Evolutionary conservation across 1,140 invertebrate genomes (phyloP).

Genomic region (Tetramorium parvispinum): DNA sequence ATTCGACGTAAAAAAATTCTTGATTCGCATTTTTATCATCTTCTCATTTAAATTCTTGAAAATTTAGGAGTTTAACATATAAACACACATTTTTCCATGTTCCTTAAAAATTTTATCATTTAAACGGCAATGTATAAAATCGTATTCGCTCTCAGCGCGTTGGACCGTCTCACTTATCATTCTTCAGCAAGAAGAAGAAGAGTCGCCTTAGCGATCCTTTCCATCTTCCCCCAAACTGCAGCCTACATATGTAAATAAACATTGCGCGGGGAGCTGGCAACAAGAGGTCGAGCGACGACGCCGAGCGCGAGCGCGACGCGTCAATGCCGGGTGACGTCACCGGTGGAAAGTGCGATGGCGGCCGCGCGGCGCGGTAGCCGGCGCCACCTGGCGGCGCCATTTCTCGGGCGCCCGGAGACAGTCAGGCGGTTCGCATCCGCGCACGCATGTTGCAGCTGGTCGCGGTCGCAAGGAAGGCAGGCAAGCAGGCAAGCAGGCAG

Average conservation of each 20-base stretch:
- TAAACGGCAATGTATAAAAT: neutral
- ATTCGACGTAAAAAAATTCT: no score
- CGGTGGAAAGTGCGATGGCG: no score
- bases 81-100: neutral
- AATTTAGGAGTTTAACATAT: neutral
- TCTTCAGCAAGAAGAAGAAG: no score
- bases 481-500: constrained; percentile 25
- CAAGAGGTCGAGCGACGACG: neutral
- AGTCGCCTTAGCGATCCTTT: no score
- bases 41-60: neutral
- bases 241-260: neutral
- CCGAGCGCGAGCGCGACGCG: neutral
- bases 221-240: neutral
- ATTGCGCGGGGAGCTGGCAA: neutral
- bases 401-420: neutral
- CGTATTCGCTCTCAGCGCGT: no score
- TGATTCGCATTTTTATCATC: no score
- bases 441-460: constrained; percentile 16
- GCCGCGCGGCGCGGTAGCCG: neutral
- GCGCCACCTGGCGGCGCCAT: constrained; percentile 28
- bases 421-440: constrained; percentile 14
- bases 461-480: neutral
- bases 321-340: constrained; percentile 26
- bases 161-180: no score
- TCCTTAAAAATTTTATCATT: neutral